Evolutionary conservation across 2,888 invertebrate genomes (phyloP).

Genomic region (Germaria angustata): DNA sequence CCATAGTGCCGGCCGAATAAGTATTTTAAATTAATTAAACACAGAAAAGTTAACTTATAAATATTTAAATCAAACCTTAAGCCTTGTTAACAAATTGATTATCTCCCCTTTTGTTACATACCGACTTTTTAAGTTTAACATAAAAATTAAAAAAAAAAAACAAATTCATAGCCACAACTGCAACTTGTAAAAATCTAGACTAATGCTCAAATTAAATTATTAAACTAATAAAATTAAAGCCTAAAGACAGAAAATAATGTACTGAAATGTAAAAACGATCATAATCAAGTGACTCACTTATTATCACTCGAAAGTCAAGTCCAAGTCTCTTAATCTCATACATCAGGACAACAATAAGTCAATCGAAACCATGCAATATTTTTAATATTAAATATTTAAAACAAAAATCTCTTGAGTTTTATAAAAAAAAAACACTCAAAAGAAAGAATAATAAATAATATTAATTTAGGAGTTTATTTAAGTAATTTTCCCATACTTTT

Average conservation of each 20-base stretch:
- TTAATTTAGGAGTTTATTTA: no score
- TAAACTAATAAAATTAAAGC: slow-evolving; percentile 6
- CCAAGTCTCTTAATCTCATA: neutral
- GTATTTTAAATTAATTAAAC: neutral
- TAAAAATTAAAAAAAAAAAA: neutral
- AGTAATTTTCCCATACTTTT: no score
- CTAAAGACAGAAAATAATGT: neutral
- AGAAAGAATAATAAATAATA: neutral
- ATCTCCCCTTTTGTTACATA: neutral
- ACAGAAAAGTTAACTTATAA: neutral
- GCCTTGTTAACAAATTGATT: slow-evolving; percentile 42
- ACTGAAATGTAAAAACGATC: slow-evolving; percentile 14
- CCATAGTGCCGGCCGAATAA: slow-evolving; percentile 77
- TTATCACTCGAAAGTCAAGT: neutral
- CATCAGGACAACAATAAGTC: slow-evolving; percentile 45
- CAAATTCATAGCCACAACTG: slow-evolving; percentile 4
- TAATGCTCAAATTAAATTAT: slow-evolving; percentile 46
- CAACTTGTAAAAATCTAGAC: slow-evolving; percentile 13
- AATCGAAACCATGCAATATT: slow-evolving; percentile 58
- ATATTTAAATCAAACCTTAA: slow-evolving; percentile 59
- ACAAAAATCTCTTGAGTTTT: no score
- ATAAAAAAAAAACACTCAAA: neutral
- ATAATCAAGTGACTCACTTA: slow-evolving; percentile 12
- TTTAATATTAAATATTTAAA: slow-evolving; percentile 17
- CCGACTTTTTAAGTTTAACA: slow-evolving; percentile 12